A percentile compares a stretch with the other conserved stretches of the same genome.
Conservation (phyloP, 2,797 vertebrate species). For the Ispidina picta region DNA sequence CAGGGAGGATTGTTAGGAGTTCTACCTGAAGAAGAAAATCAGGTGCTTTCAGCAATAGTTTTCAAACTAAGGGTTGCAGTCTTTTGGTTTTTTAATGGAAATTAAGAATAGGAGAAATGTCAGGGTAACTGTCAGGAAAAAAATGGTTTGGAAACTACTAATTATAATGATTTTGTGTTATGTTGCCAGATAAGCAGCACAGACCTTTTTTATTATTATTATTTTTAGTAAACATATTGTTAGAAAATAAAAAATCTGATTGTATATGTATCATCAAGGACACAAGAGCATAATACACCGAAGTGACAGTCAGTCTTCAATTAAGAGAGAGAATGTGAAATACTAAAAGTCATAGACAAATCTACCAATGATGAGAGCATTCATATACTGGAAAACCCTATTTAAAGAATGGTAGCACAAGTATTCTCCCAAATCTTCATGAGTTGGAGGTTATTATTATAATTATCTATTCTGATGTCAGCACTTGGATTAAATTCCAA, state of each 20-base stretch:
- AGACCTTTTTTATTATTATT: neutral
- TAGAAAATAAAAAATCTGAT: conserved; percentile 17
- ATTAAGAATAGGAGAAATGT: neutral
- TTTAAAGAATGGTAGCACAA: neutral
- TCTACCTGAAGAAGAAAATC: neutral
- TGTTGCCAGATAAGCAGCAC: neutral
- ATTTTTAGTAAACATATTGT: neutral
- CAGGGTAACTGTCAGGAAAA: neutral
- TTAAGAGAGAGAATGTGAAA: neutral
- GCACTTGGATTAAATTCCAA: neutral
- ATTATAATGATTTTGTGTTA: neutral
- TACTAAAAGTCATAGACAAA: neutral
- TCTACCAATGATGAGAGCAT: neutral
- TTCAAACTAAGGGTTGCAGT: neutral
- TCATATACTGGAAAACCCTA: neutral
- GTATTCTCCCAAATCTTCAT: neutral
- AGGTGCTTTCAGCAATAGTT: neutral
- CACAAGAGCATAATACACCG: neutral
- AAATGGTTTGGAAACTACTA: neutral
- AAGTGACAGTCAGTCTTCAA: neutral
- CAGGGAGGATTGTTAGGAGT: neutral
- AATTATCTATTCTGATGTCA: neutral
- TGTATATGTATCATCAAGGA: neutral
- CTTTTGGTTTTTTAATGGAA: neutral
- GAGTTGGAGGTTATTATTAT: neutral